Percentiles rank a stretch among this genome's conserved stretches.
phyloP scores from a whole-genome alignment of 2,113 vertebrate genomes.

The Aythya baeri region DNA sequence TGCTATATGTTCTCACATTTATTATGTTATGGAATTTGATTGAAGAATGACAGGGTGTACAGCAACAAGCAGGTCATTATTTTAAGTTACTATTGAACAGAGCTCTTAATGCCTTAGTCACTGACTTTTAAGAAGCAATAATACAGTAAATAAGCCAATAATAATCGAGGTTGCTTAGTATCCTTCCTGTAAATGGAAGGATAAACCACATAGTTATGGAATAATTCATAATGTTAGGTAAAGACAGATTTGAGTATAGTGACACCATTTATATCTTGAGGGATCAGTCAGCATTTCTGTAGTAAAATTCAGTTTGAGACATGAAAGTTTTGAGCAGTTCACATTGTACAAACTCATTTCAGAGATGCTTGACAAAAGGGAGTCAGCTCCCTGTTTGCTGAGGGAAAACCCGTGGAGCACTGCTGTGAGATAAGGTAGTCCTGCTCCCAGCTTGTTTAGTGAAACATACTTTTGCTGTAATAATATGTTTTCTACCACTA shows the following conservation, averaged over 20 bases:
- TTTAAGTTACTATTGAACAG: background rate
- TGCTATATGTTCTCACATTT: rapidly evolving
- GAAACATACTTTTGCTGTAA: background rate
- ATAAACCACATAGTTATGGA: background rate
- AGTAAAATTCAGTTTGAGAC: background rate
- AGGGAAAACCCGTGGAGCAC: background rate
- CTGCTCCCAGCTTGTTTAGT: background rate
- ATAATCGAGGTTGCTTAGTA: background rate
- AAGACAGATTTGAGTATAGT: background rate
- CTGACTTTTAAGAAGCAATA: background rate
- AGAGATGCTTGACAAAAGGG: background rate
- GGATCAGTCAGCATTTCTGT: background rate
- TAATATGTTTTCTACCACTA: background rate
- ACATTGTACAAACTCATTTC: background rate
- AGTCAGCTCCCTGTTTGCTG: background rate
- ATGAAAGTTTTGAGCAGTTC: background rate
- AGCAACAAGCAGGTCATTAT: background rate
- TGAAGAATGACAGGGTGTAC: background rate
- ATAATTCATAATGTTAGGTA: background rate
- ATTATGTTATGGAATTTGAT: background rate
- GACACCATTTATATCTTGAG: background rate
- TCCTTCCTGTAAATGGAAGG: background rate
- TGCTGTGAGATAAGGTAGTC: background rate
- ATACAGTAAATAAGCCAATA: background rate
- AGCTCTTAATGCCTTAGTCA: background rate